Evolutionary conservation across 2,113 vertebrate genomes (phyloP), one percentile per base, ranked within the genome.

Genomic region (Catharus bicknelli): DNA sequence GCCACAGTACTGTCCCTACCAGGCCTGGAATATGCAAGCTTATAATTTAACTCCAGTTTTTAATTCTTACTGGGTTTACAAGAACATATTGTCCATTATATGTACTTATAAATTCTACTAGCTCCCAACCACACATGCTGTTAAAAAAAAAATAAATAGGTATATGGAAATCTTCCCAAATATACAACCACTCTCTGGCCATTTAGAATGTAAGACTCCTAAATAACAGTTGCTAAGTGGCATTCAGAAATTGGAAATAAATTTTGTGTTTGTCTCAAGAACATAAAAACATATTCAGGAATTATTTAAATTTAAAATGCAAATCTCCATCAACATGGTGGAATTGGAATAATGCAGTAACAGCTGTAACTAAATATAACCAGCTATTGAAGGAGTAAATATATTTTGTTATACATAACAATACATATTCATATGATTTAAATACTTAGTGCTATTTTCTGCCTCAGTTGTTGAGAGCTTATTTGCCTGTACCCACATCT

Each of bases 221-320:
- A 54, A 80, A 54, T 13, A 83, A 25, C 8, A 53, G 27, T 30
- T 82, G 61, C 36, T 10, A 77, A 63, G 45, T 16, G 18, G 14
- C n/a, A 77, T 62, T 89, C 48, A 86, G 30, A 87, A 94, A 91
- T 83, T 42, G 82, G 15, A 43, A 93, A 61, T 70, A 77, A 94
- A 77, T 91, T 81, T 83, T 73, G 25, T 58, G 34, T 76, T 36
- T 8, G 2, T 59, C 19, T 86, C 74, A 64, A 77, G 11, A 76
- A 66, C 12, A 34, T 59, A 40, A 77, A 8, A 76, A 58, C 11
- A 30, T 62, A 40, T 72, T 67, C 25, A 79, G 16, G 32, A 82
- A 76, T 92, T 83, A 63, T 78, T 91, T 82, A 77, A 86, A 88
- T 91, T 90, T 90, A 70, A 78, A 86, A 92, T 68, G 36, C 25